Percentiles rank a stretch among this genome's conserved stretches.
Evolutionary conservation across 2,113 vertebrate species (phyloP).

Genomic region (Thamnaconus septentrionalis): DNA sequence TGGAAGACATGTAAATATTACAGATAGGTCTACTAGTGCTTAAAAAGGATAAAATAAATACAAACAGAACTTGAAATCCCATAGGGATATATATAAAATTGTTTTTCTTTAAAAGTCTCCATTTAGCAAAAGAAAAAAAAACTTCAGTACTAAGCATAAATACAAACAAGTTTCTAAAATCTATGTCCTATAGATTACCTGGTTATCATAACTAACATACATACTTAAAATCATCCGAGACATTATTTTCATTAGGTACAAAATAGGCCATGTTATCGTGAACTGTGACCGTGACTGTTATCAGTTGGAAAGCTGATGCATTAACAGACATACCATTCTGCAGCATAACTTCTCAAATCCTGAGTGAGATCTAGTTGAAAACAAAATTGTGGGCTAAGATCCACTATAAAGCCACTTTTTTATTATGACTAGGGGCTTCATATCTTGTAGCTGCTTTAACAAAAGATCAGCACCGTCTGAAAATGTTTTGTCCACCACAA

Average conservation of each 20-base stretch:
- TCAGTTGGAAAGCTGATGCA: conserved; percentile 67
- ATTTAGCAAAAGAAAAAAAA: conserved; percentile 80
- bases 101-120: conserved; percentile 80
- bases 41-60: conserved; percentile 83
- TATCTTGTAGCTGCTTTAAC: conserved; percentile 96
- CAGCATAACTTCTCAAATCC: conserved; percentile 83
- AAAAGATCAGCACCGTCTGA: conserved; percentile 87
- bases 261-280: conserved; percentile 69
- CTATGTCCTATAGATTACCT: conserved; percentile 80
- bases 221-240: conserved; percentile 76
- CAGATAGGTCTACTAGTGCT: conserved; percentile 88
- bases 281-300: conserved; percentile 64
- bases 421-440: conserved; percentile 90
- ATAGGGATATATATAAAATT: conserved; percentile 98
- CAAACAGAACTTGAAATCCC: conserved; percentile 85
- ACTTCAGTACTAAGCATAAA: conserved; percentile 86
- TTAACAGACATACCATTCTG: conserved; percentile 75
- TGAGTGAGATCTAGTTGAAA: conserved; percentile 81
- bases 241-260: conserved; percentile 61
- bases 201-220: conserved; percentile 79
- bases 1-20: conserved; percentile 86
- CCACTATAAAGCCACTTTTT: conserved; percentile 80
- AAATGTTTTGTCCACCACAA: conserved; percentile 89
- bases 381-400: conserved; percentile 66
- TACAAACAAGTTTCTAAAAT: conserved; percentile 91